Evolutionary conservation across 2,113 vertebrate genomes (phyloP).

Genomic region (Hyaena hyaena): DNA sequence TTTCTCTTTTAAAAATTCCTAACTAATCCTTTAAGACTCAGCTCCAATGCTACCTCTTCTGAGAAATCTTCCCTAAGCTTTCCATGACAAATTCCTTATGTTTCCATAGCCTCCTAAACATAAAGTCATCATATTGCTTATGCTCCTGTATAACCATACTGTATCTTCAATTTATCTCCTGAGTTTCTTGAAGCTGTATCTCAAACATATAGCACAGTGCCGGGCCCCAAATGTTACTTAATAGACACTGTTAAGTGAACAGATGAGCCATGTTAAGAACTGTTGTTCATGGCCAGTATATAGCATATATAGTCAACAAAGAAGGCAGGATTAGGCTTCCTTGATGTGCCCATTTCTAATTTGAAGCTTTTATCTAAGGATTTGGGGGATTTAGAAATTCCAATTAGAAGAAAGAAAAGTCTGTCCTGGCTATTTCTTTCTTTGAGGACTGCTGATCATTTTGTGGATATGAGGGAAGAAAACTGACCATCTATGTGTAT

Average conservation of each 20-base stretch:
- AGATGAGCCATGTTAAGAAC: neutral
- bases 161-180: neutral
- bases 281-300: neutral
- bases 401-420: conserved; percentile 31
- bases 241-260: conserved; percentile 23
- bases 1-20: conserved; percentile 21
- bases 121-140: neutral
- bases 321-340: neutral
- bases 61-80: neutral
- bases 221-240: neutral
- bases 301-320: conserved; percentile 22
- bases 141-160: neutral
- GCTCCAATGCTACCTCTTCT: neutral
- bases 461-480: neutral
- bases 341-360: neutral
- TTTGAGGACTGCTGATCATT: conserved; percentile 1
- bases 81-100: neutral
- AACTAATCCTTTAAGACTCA: neutral
- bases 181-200: conserved; percentile 17
- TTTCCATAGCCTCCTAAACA: neutral
- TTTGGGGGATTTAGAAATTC: conserved; percentile 1
- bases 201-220: neutral
- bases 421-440: neutral
- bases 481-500: conserved; percentile 24
- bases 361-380: conserved; percentile 25